Evolutionary conservation across 1,140 invertebrate genomes (phyloP).

Genomic region (Philaenus spumarius): DNA sequence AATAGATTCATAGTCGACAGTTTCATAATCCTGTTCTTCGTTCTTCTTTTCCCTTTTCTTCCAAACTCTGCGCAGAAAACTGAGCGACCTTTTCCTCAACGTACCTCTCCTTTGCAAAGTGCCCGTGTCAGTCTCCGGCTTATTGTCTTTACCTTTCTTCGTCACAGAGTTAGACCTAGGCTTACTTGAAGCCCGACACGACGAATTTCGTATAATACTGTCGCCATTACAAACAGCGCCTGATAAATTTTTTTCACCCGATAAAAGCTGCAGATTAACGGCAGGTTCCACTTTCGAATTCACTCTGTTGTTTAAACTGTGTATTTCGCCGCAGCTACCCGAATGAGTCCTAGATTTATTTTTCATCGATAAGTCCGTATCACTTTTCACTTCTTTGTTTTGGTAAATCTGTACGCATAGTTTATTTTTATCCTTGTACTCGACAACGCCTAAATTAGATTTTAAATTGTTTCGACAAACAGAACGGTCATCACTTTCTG

Average conservation of each 20-base stretch:
- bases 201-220: background rate
- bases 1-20: constrained; percentile 5
- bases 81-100: constrained; percentile 22
- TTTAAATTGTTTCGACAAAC: background rate
- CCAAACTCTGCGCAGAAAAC: constrained; percentile 24
- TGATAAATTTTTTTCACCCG: background rate
- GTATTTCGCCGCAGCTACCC: constrained; percentile 8
- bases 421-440: background rate
- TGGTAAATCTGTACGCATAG: background rate
- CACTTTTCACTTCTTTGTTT: constrained; percentile 14
- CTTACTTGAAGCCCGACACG: constrained; percentile 1
- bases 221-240: background rate
- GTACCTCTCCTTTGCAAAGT: constrained; percentile 13
- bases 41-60: constrained; percentile 22
- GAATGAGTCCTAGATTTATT: background rate
- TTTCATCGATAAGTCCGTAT: constrained; percentile 12
- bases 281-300: background rate
- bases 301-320: background rate
- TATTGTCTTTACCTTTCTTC: background rate
- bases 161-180: constrained; percentile 1
- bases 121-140: background rate
- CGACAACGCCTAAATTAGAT: background rate
- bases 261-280: background rate
- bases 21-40: constrained; percentile 11
- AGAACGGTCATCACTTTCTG: background rate